These are phyloP conservation scores for Drosophila helvetica DNA, from an alignment of 2,888 invertebrate genomes.

Conservation along the genomic window DNA sequence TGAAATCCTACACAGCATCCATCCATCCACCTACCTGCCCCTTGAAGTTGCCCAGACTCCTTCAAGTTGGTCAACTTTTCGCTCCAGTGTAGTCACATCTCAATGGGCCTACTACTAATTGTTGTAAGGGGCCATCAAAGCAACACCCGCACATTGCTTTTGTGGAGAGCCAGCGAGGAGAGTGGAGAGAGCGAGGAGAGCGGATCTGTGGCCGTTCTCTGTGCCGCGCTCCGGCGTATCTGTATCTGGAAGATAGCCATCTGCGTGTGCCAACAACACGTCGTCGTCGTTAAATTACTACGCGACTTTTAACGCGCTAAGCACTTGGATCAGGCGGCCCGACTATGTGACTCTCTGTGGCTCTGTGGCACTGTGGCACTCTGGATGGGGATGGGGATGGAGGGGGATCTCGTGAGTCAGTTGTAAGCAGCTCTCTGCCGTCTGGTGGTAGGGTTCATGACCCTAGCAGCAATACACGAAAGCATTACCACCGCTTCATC, in stretches of 20 bases:
- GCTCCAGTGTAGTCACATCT: conserved; percentile 36
- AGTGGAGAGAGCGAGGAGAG: neutral
- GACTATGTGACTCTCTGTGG: conserved; percentile 20
- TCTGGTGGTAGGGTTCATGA: conserved; percentile 61
- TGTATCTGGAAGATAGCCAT: conserved; percentile 64
- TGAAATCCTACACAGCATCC: neutral
- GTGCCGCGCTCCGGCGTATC: conserved; percentile 50
- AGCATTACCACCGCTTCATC: conserved; percentile 18
- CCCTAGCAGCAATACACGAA: conserved; percentile 55
- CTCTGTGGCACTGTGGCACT: conserved; percentile 1
- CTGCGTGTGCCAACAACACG: conserved; percentile 74
- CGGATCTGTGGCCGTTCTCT: conserved; percentile 22
- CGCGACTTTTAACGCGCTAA: conserved; percentile 71
- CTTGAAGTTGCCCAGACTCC: neutral
- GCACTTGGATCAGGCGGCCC: conserved; percentile 49
- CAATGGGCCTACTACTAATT: conserved; percentile 57
- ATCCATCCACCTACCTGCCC: rapidly evolving
- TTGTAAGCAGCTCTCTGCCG: conserved; percentile 32
- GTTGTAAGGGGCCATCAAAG: conserved; percentile 54
- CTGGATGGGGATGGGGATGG: conserved; percentile 13
- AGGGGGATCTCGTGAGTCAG: conserved; percentile 27
- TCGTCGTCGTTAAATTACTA: conserved; percentile 75
- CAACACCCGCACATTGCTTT: conserved; percentile 67
- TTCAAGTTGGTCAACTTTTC: neutral
- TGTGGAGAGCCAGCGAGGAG: conserved; percentile 6